Evolutionary conservation across 2,113 vertebrate species (phyloP), one percentile per base, ranked within the genome.

Genomic region (Dendropsophus ebraccatus): DNA sequence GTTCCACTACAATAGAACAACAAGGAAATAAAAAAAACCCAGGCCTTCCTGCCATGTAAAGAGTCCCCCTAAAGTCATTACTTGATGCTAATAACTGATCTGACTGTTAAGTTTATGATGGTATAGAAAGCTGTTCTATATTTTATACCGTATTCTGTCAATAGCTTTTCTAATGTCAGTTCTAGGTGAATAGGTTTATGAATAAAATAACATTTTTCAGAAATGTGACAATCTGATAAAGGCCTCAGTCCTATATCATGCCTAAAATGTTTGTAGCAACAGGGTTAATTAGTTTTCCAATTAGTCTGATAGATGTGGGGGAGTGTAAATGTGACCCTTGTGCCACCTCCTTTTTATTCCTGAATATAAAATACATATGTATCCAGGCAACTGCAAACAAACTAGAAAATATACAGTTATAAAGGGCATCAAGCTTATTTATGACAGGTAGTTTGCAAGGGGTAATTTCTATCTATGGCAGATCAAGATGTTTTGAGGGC

Each of bases 241-340:
- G 21, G 69, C 37, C 9, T 35, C 23, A 8, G 17, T 73, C 21
- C 9, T 41, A 8, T 47, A 16, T 47, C 11, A 5, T 74, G 10
- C n/a, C 72, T 13, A n/a, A 47, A 23, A 47, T 23, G 14, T 47
- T n/a, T 47, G 41, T 45, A 74, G 41, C 41, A 25, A 25, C 72
- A 74, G 19, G 41, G 23, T 74, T 74, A 74, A 74, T 47, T 74
- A 1, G 23, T n/a, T 74, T 74, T 74, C 41, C 23, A 74, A 74
- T 74, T 74, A 72, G 35, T 74, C 6, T 74, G 37, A n/a, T 16
- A 47, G 23, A 6, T 72, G 21, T 23, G 35, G 19, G 23, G 3
- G 23, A n/a, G 37, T 74, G 72, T 23, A 21, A 72, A 41, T 11
- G 17, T 25, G 21, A 47, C 19, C 41, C 21, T 41, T 41, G 19